Percentiles rank a stretch among this genome's conserved stretches.
These are phyloP conservation scores for Lepidochitona cinerea DNA, from an alignment of 2,888 invertebrate species.

Conservation along the genomic window DNA sequence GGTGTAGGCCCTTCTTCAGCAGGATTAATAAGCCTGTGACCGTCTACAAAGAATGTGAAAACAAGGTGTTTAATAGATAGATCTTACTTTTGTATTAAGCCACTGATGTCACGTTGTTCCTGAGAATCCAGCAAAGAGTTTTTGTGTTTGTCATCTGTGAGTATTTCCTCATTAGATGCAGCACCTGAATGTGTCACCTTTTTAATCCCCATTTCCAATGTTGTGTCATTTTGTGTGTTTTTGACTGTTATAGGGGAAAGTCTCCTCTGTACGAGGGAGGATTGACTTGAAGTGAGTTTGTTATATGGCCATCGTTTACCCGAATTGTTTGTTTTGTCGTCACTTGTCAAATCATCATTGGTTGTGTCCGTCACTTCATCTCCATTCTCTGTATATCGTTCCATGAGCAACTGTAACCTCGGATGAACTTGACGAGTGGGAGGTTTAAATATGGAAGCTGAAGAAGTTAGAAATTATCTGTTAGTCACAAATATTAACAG, in stretches of 20 bases:
- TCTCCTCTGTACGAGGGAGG: too few relatives aligned
- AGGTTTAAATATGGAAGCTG: background rate
- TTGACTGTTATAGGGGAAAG: too few relatives aligned
- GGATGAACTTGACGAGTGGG: background rate
- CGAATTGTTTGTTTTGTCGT: background rate
- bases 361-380: background rate
- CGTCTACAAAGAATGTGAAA: background rate
- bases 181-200: constrained; percentile 7
- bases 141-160: constrained; percentile 5
- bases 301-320: background rate
- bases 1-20: too few relatives aligned
- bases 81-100: constrained; percentile 58
- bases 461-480: too few relatives aligned
- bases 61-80: background rate
- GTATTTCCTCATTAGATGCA: constrained; percentile 2
- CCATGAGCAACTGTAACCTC: background rate
- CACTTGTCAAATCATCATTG: background rate
- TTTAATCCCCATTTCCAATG: constrained; percentile 13
- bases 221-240: constrained; percentile 17
- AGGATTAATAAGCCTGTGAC: too few relatives aligned
- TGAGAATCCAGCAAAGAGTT: constrained; percentile 41
- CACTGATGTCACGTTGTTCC: constrained; percentile 55
- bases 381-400: background rate
- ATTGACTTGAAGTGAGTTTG: background rate
- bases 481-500: too few relatives aligned